Conservation (phyloP, 2,113 vertebrate species). For the Ciconia stormi region DNA sequence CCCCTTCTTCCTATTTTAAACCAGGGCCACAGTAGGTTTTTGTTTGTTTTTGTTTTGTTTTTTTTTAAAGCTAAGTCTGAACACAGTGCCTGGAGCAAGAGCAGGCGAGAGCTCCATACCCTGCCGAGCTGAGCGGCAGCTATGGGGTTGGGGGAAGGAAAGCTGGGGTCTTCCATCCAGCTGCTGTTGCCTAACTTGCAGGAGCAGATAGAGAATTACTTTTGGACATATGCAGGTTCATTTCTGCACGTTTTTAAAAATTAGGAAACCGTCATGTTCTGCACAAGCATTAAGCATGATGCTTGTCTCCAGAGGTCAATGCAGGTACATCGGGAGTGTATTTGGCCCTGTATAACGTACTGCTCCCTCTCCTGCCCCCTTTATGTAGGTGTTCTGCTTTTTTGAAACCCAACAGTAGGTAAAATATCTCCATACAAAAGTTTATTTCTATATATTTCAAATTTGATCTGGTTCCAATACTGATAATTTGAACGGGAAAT, state of each 20-base stretch:
- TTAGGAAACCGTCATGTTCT: rapidly evolving
- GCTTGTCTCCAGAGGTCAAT: rapidly evolving
- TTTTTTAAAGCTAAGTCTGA: background rate
- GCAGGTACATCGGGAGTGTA: rapidly evolving
- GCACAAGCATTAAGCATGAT: background rate
- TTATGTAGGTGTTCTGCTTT: background rate
- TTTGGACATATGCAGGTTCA: background rate
- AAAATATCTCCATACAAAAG: background rate
- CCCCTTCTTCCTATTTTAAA: background rate
- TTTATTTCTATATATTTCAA: background rate
- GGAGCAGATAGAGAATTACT: background rate
- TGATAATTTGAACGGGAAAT: background rate
- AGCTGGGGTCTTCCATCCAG: background rate
- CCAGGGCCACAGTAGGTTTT: background rate
- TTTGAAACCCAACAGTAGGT: background rate
- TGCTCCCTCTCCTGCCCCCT: background rate
- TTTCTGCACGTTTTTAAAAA: background rate
- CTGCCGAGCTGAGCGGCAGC: background rate
- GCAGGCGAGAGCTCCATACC: rapidly evolving
- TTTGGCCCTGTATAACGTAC: background rate
- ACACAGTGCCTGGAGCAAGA: background rate
- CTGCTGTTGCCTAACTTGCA: rapidly evolving
- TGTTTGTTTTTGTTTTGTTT: background rate
- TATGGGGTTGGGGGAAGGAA: background rate
- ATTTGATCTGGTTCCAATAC: background rate